Conservation (phyloP, 2,113 vertebrate genomes). For the Phycodurus eques region DNA sequence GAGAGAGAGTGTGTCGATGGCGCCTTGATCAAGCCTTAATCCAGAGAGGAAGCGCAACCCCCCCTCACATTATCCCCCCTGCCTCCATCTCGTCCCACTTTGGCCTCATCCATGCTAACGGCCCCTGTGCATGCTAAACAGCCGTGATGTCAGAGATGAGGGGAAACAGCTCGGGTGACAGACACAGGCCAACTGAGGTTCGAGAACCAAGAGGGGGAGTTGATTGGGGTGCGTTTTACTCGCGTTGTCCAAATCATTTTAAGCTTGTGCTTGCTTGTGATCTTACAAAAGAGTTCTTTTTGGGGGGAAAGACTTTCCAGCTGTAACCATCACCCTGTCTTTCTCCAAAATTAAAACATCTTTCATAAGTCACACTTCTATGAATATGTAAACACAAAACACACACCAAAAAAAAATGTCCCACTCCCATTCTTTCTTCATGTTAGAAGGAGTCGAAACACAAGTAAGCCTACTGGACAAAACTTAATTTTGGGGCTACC, state of each 20-base stretch:
- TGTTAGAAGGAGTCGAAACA: not conserved
- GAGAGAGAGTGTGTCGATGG: conserved; percentile 28
- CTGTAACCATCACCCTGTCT: not conserved
- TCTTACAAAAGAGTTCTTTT: not conserved
- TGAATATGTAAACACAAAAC: not conserved
- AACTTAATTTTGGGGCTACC: not conserved
- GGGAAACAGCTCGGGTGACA: not conserved
- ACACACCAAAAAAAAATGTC: not conserved
- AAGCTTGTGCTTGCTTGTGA: not conserved
- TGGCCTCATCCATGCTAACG: conserved; percentile 63
- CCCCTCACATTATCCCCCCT: conserved; percentile 20
- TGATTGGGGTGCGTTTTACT: not conserved
- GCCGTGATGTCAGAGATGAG: conserved; percentile 27
- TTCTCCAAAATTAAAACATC: not conserved
- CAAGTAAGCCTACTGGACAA: not conserved
- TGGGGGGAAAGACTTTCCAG: no score
- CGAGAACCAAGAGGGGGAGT: not conserved
- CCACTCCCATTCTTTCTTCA: not conserved
- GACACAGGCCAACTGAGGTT: not conserved
- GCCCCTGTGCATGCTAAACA: conserved; percentile 63
- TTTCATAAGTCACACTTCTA: not conserved
- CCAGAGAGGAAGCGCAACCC: conserved; percentile 37
- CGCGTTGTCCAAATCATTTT: not conserved
- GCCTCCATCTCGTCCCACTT: conserved; percentile 42
- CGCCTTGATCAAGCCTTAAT: conserved; percentile 62